Evolutionary conservation across 2,797 vertebrate species (phyloP), one percentile per base, ranked within the genome.

Genomic region (Paramormyrops hopkinsi): DNA sequence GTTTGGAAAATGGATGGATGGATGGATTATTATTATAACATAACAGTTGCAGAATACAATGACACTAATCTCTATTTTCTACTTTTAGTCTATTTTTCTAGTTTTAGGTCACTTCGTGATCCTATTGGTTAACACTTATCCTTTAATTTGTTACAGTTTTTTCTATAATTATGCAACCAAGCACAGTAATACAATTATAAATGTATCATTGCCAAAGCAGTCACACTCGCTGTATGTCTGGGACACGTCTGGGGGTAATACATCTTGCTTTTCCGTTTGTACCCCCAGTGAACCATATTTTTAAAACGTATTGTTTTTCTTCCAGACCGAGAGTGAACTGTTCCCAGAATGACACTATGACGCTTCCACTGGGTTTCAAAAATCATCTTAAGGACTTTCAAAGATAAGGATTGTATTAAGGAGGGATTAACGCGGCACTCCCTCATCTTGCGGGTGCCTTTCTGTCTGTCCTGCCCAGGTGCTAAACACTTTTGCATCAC

Each of bases 211-310:
- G 83, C n/a, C 25, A 14, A 7, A 86, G 25, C 12, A 22, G 46
- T 14, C 50, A 14, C 83, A 11, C 19, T 33, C 37, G 1, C 48
- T 25, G 12, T 19, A 17, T 29, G n/a, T 25, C 83, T 85, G 83
- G 83, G 53, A 86, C n/a, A 53, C 2, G 22, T 22, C 9, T 12
- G 48, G 22, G 50, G 11, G 8, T 29, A 6, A 29, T 85, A 51
- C 48, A 51, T 85, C 83, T 51, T n/a, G 83, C 22, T 85, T 85
- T 85, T 50, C 44, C n/a, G 11, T 48, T 65, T 19, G 29, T 79
- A 50, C 87, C 86, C 83, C 73, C 53, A 54, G 79, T 83, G 90
- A 51, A 79, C 48, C 8, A 69, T 89, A 89, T 88, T 89, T 89
- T 54, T 89, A 46, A 79, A 37, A 25, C 11, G 82, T 41, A 11